Evolutionary conservation across 1,140 invertebrate species (phyloP).

Genomic region (Drosophila guanche): DNA sequence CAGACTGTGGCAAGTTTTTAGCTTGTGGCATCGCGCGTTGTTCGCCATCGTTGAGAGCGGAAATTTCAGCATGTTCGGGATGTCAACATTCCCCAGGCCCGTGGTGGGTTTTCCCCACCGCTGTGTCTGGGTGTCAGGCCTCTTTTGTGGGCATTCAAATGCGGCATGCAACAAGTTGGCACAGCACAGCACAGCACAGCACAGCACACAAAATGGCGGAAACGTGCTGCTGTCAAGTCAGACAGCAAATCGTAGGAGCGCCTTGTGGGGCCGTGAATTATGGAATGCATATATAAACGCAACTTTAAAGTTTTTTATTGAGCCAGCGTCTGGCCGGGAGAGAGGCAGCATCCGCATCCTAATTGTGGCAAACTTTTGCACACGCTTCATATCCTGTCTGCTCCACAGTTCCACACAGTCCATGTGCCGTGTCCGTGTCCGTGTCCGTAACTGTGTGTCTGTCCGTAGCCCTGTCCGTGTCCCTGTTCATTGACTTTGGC

Average conservation of each 20-base stretch:
- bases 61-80: conserved; percentile 72
- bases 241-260: conserved; percentile 61
- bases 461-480: conserved; percentile 27
- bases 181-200: conserved; percentile 50
- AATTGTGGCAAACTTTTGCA: conserved; percentile 78
- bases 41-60: conserved; percentile 46
- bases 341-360: conserved; percentile 51
- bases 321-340: conserved; percentile 29
- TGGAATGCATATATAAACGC: conserved; percentile 77
- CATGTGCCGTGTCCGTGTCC: conserved; percentile 13
- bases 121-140: neutral
- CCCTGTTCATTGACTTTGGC: conserved; percentile 78
- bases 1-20: conserved; percentile 50
- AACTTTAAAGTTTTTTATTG: conserved; percentile 82
- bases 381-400: conserved; percentile 65
- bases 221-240: conserved; percentile 69
- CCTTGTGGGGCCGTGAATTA: conserved; percentile 51
- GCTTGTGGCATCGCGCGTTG: conserved; percentile 16
- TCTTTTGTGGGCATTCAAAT: conserved; percentile 27
- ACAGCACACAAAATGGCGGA: conserved; percentile 74
- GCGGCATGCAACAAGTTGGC: conserved; percentile 71
- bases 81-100: conserved; percentile 46
- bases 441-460: conserved; percentile 34
- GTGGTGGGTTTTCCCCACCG: too few relatives aligned
- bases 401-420: neutral